Evolutionary conservation across 2,797 vertebrate genomes (phyloP).

Genomic region (Cirrhinus molitorella): DNA sequence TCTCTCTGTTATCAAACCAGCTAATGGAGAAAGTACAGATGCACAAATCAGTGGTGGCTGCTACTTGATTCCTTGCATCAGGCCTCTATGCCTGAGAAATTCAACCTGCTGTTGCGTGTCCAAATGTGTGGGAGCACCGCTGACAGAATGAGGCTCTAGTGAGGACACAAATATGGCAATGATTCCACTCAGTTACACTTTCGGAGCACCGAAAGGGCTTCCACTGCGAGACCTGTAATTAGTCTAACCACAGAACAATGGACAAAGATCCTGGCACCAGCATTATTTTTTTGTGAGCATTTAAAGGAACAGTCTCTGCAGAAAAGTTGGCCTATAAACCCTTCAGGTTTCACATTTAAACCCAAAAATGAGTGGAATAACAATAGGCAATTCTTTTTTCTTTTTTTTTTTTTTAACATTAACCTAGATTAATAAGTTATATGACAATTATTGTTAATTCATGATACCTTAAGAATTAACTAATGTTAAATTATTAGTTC

Average conservation of each 20-base stretch:
- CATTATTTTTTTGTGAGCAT: constrained; percentile 17
- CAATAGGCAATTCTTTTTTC: not conserved
- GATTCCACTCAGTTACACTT: constrained; percentile 48
- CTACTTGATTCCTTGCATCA: constrained; percentile 34
- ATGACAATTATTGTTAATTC: not conserved
- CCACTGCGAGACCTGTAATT: constrained; percentile 33
- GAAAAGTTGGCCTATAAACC: not conserved
- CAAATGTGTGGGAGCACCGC: constrained; percentile 49
- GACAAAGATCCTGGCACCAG: constrained; percentile 1
- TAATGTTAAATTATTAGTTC: not conserved
- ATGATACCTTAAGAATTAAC: not conserved
- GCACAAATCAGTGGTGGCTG: constrained; percentile 22
- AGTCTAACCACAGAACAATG: constrained; percentile 36
- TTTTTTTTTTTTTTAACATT: too few relatives aligned
- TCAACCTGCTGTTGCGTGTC: constrained; percentile 39
- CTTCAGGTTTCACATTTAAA: not conserved
- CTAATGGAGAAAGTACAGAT: constrained; percentile 12
- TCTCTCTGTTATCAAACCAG: constrained; percentile 8
- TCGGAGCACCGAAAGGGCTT: constrained; percentile 33
- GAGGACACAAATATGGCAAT: constrained; percentile 41
- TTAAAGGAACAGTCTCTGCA: constrained; percentile 2
- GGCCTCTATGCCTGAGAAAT: constrained; percentile 43
- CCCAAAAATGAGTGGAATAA: not conserved
- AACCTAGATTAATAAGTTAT: not conserved
- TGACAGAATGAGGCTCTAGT: constrained; percentile 53